Evolutionary conservation across 1,140 invertebrate species (phyloP).

Genomic region (Bombus confusus): DNA sequence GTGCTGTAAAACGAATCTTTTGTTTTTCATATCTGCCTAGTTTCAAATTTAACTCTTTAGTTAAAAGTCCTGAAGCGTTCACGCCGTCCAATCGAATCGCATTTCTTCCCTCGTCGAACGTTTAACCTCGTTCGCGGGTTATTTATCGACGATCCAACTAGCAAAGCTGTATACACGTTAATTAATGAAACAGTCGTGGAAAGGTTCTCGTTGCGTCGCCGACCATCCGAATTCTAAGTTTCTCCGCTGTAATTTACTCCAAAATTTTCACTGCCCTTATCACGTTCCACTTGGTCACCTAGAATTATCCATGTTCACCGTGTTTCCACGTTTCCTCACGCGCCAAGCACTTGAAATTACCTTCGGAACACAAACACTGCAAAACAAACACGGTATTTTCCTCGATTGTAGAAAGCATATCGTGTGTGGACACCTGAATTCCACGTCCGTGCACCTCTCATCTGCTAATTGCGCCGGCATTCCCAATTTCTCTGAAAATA

Average conservation of each 20-base stretch:
- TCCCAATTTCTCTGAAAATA: not conserved
- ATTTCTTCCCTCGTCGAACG: not conserved
- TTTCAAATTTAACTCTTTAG: not conserved
- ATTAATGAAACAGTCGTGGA: not conserved
- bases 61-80: not conserved
- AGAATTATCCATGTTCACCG: not conserved
- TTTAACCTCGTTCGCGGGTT: not conserved
- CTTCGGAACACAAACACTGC: constrained; percentile 4
- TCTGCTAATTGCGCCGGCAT: constrained; percentile 4
- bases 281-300: not conserved
- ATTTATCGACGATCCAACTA: not conserved
- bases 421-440: not conserved
- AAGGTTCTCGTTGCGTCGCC: not conserved
- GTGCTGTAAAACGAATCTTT: not conserved
- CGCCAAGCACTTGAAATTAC: not conserved
- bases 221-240: not conserved
- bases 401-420: constrained; percentile 17
- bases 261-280: not conserved
- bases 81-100: not conserved
- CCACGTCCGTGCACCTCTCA: not conserved
- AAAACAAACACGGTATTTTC: constrained; percentile 18
- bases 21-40: not conserved
- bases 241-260: not conserved
- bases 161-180: not conserved
- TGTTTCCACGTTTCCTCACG: not conserved